A percentile compares a stretch with the other conserved stretches of the same genome.
These are phyloP conservation scores for Noctua fimbriata DNA, from an alignment of 2,888 invertebrate genomes.

Conservation along the genomic window DNA sequence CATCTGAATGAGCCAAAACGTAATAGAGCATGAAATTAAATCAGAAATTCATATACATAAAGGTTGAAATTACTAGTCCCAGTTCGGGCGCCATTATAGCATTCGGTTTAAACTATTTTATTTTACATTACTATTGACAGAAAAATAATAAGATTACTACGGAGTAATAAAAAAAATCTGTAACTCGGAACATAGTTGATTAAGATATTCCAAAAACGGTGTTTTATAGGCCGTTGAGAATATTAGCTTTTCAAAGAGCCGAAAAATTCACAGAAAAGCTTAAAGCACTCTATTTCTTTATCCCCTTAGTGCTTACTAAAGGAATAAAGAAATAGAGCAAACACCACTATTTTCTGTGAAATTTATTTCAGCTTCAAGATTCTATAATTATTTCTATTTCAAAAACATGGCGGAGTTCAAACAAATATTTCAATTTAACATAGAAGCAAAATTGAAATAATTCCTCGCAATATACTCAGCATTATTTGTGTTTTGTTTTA, in stretches of 20 bases:
- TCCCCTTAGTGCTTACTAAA: background rate
- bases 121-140: background rate
- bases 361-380: background rate
- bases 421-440: conserved; percentile 9
- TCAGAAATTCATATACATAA: background rate
- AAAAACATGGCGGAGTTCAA: background rate
- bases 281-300: background rate
- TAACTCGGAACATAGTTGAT: background rate
- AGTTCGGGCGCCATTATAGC: conserved; percentile 33
- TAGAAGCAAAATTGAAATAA: conserved; percentile 11
- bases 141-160: background rate
- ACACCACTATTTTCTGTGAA: background rate
- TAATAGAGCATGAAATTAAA: conserved; percentile 26
- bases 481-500: conserved; percentile 14
- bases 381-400: background rate
- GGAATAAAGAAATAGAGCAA: background rate
- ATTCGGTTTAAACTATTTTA: background rate
- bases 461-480: background rate
- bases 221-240: background rate
- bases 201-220: background rate
- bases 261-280: background rate
- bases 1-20: conserved; percentile 19
- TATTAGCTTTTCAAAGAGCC: background rate
- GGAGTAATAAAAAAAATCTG: background rate
- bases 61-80: background rate